Evolutionary conservation across 1,140 invertebrate genomes (phyloP).

Genomic region (Drosophila pseudoobscura): DNA sequence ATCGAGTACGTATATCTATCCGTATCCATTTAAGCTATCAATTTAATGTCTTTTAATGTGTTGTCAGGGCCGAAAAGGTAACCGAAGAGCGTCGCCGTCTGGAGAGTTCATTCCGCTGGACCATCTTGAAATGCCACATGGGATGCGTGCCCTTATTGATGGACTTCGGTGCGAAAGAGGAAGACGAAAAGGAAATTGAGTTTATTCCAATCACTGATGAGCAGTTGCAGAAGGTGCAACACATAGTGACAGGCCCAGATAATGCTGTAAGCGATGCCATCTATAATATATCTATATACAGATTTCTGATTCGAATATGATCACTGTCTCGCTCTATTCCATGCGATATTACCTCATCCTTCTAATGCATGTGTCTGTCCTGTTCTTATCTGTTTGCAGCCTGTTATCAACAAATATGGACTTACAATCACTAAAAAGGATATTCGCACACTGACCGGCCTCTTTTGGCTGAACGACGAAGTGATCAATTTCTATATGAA

Average conservation of each 20-base stretch:
- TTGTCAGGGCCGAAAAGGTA: conserved; percentile 19
- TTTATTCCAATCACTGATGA: conserved; percentile 40
- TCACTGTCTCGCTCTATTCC: too few species aligned
- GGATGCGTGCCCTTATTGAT: conserved; percentile 1
- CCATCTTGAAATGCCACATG: conserved; percentile 8
- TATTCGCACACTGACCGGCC: conserved; percentile 90
- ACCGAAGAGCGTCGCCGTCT: conserved; percentile 22
- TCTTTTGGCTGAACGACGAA: conserved; percentile 98
- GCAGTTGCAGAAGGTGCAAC: conserved; percentile 10
- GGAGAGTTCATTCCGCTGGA: conserved; percentile 36
- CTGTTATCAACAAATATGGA: too few species aligned
- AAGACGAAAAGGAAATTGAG: conserved; percentile 6
- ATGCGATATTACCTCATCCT: too few species aligned
- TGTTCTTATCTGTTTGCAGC: neutral
- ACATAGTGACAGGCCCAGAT: conserved; percentile 28
- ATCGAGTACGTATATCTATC: conserved; percentile 31
- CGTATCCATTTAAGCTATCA: neutral
- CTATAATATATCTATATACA: too few species aligned
- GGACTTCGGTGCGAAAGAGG: neutral
- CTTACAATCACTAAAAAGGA: conserved; percentile 84
- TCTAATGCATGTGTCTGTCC: neutral
- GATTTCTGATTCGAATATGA: too few species aligned
- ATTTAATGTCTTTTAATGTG: neutral
- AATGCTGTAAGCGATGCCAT: conserved; percentile 19
- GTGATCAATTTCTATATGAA: conserved; percentile 86